Conservation (phyloP, 1,140 invertebrate species). For the Subanguina moxae region DNA sequence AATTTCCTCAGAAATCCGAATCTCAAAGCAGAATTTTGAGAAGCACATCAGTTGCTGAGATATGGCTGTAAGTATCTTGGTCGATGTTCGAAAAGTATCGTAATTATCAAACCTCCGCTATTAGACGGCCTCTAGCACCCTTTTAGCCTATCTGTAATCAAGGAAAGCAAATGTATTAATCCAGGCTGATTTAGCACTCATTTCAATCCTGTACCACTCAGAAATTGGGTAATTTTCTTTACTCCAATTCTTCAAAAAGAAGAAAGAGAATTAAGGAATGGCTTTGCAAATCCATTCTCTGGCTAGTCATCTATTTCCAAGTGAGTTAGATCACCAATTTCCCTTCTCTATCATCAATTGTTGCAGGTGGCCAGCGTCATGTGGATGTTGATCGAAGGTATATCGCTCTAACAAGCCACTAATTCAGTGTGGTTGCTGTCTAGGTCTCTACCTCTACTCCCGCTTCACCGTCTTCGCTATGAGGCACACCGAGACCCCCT, state of each 20-base stretch:
- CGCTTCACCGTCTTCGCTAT: constrained; percentile 58
- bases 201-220: constrained; percentile 43
- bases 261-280: constrained; percentile 42
- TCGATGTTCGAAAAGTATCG: too few relatives aligned
- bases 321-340: constrained; percentile 11
- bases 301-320: constrained; percentile 59
- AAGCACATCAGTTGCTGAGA: too few relatives aligned
- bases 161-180: too few relatives aligned
- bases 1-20: too few relatives aligned
- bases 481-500: constrained; percentile 52
- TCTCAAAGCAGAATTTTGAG: too few relatives aligned
- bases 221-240: constrained; percentile 30
- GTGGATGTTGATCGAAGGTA: constrained; percentile 1
- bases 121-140: too few relatives aligned
- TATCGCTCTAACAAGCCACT: too few relatives aligned
- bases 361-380: constrained; percentile 55
- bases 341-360: background rate
- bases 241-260: background rate
- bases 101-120: too few relatives aligned
- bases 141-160: too few relatives aligned
- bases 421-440: constrained; percentile 56
- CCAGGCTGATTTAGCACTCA: constrained; percentile 54
- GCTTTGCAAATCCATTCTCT: constrained; percentile 55
- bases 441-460: constrained; percentile 52
- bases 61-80: too few relatives aligned